phyloP scores from a whole-genome alignment of 1,140 invertebrate species.

The Cherax quadricarinatus region DNA sequence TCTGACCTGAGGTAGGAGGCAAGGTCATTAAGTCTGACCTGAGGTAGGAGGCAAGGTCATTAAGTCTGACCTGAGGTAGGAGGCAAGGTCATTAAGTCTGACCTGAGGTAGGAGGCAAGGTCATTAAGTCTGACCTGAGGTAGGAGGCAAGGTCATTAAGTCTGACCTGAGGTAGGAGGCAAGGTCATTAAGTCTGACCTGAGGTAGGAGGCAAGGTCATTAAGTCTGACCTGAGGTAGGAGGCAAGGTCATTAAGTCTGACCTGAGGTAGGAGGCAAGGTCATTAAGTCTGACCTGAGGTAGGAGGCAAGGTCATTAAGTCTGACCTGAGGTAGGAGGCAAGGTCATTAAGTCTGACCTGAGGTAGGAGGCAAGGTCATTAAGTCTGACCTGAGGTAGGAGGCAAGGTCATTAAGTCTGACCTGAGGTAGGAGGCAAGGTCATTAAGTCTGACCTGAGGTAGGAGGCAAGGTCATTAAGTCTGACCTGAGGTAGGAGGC shows the following conservation, averaged over 20 bases:
- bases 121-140: background rate
- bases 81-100: background rate
- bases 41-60: background rate
- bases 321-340: constrained; percentile 75
- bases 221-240: background rate
- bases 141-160: no score
- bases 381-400: background rate
- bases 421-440: background rate
- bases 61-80: background rate
- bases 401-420: background rate
- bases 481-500: constrained; percentile 75
- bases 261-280: background rate
- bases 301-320: no score
- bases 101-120: background rate
- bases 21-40: background rate
- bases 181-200: background rate
- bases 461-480: no score
- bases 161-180: constrained; percentile 75
- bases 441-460: background rate
- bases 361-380: background rate
- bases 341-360: background rate
- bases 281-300: background rate
- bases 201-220: background rate
- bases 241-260: background rate
- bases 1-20: constrained; percentile 75